A percentile compares a stretch with the other conserved stretches of the same genome.
phyloP scores from a whole-genome alignment of 1,140 invertebrate species.

The Carposina sasakii region DNA sequence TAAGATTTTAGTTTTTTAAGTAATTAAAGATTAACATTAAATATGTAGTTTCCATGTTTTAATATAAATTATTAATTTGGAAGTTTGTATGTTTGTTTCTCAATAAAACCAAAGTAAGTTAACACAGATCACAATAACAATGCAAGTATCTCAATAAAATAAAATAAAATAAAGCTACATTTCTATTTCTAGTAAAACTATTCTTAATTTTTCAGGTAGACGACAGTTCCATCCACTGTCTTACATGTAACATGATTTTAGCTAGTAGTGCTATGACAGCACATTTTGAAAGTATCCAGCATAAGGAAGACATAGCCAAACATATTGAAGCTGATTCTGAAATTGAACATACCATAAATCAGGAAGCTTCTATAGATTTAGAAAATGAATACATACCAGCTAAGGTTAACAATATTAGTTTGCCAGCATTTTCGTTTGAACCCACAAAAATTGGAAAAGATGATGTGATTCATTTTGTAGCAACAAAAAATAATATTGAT shows the following conservation, averaged over 20 bases:
- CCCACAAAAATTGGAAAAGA: too few species aligned
- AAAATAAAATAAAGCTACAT: neutral
- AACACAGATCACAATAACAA: neutral
- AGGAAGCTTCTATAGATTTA: too few species aligned
- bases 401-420: too few species aligned
- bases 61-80: neutral
- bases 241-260: constrained; percentile 31
- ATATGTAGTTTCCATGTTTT: neutral
- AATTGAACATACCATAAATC: too few species aligned
- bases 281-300: too few species aligned
- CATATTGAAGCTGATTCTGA: too few species aligned
- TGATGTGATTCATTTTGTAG: too few species aligned
- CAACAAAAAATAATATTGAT: too few species aligned
- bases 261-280: constrained; percentile 6
- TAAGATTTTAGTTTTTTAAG: constrained; percentile 14
- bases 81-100: neutral
- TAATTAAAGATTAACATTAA: neutral
- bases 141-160: neutral
- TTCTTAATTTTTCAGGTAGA: constrained; percentile 24
- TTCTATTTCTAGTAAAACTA: neutral
- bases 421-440: too few species aligned
- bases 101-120: neutral
- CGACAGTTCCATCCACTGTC: constrained; percentile 28
- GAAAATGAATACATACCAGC: too few species aligned
- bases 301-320: too few species aligned